These are phyloP conservation scores for Pocota personata DNA, from an alignment of 2,888 invertebrate genomes.

Conservation along the genomic window DNA sequence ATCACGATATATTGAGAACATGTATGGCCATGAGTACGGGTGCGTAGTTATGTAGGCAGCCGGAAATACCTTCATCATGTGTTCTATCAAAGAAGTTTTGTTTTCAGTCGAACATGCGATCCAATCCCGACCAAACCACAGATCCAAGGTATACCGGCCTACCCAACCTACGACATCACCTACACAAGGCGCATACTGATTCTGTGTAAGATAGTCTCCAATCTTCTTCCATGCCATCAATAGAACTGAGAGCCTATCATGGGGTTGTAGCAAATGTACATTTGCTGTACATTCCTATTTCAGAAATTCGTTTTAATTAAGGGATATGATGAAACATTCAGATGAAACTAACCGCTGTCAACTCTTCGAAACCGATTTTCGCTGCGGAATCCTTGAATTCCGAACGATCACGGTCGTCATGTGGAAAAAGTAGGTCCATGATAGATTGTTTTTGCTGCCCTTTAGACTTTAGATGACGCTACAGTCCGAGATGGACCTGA, in stretches of 20 bases:
- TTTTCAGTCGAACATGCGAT: slow-evolving; percentile 35
- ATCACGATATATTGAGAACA: slow-evolving; percentile 63
- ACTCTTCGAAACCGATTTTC: slow-evolving; percentile 78
- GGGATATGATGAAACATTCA: not conserved
- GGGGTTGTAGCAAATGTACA: slow-evolving; percentile 19
- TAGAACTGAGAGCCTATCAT: slow-evolving; percentile 41
- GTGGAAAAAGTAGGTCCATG: slow-evolving; percentile 62
- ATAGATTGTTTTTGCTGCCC: not conserved
- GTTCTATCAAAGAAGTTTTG: slow-evolving; percentile 50
- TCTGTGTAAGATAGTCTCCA: slow-evolving; percentile 42
- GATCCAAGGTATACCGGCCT: slow-evolving; percentile 41
- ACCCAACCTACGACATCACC: slow-evolving; percentile 42
- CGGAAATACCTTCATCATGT: slow-evolving; percentile 69
- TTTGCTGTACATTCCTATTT: slow-evolving; percentile 47
- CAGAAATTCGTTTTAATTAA: not conserved
- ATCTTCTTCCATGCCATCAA: slow-evolving; percentile 56
- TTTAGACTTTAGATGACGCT: no score
- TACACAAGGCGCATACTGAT: slow-evolving; percentile 18
- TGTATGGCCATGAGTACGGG: slow-evolving; percentile 63
- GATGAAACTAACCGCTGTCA: slow-evolving; percentile 76
- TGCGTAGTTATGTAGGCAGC: slow-evolving; percentile 49
- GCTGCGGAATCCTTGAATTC: slow-evolving; percentile 73
- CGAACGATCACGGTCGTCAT: slow-evolving; percentile 11
- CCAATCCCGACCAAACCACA: slow-evolving; percentile 68
- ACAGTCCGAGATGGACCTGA: no score